phyloP scores from a whole-genome alignment of 2,888 invertebrate species.

The Strigamia crassipes region DNA sequence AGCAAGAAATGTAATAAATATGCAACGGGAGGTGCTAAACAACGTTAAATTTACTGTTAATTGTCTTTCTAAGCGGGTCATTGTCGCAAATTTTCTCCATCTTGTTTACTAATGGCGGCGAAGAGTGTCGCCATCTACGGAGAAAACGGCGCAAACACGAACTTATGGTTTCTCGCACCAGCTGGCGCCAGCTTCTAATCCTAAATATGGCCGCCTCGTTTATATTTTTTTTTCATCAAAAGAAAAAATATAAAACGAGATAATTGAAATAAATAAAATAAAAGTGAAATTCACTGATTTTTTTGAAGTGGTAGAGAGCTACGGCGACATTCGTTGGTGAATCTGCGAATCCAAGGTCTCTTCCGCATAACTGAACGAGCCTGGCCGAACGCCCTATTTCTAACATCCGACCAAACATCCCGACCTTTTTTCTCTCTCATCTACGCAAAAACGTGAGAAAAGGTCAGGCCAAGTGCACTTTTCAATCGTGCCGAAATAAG shows the following conservation, averaged over 20 bases:
- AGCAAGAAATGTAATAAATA: background rate
- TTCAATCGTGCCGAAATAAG: background rate
- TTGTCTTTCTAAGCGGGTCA: conserved; percentile 29
- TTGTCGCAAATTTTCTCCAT: background rate
- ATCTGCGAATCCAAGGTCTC: background rate
- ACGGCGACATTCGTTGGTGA: background rate
- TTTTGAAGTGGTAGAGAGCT: background rate
- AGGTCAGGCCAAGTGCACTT: conserved; percentile 1
- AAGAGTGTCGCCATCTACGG: background rate
- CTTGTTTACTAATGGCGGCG: background rate
- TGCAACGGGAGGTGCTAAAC: conserved; percentile 33
- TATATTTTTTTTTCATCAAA: no score
- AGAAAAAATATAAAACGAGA: no score
- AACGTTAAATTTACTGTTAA: conserved; percentile 38
- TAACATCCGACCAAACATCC: background rate
- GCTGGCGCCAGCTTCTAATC: background rate
- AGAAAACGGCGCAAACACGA: background rate
- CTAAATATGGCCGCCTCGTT: no score
- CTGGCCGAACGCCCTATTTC: conserved; percentile 36
- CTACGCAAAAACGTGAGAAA: background rate
- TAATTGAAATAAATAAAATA: background rate
- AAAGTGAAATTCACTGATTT: background rate
- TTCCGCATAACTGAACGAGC: conserved; percentile 35
- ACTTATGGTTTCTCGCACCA: background rate
- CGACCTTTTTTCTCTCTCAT: background rate